Conservation (phyloP, 2,113 vertebrate species). For the Sinosuthora webbiana region DNA sequence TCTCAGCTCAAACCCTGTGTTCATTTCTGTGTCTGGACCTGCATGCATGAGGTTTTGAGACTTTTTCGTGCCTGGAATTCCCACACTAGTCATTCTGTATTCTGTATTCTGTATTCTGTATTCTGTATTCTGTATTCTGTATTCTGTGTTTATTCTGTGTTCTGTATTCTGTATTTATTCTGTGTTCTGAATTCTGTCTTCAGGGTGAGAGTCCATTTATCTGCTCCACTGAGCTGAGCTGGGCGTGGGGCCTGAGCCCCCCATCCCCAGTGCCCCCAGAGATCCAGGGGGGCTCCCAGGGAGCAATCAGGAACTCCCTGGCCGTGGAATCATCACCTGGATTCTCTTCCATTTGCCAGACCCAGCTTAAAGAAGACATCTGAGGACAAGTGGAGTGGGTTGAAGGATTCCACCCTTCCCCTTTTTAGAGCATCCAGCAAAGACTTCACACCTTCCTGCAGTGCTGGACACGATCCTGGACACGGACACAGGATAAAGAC, state of each 20-base stretch:
- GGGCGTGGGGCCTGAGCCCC: not conserved
- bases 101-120: too few species aligned
- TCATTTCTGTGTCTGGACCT: not conserved
- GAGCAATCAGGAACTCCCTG: not conserved
- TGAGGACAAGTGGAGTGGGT: not conserved
- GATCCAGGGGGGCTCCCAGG: not conserved
- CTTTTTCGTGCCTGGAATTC: not conserved
- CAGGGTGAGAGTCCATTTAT: not conserved
- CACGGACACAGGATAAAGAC: not conserved
- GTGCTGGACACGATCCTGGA: not conserved
- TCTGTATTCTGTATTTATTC: not conserved
- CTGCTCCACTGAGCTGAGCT: not conserved
- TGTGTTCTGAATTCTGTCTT: not conserved
- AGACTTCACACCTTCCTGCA: not conserved
- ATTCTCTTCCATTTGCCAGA: not conserved
- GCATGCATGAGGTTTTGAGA: not conserved
- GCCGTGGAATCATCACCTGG: not conserved
- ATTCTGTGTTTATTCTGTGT: not conserved
- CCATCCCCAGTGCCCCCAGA: not conserved
- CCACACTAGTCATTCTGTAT: not conserved
- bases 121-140: not conserved
- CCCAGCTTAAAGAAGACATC: accelerated
- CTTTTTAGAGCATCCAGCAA: not conserved
- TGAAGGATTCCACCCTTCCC: not conserved
- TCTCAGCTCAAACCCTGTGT: not conserved